Evolutionary conservation across 2,113 vertebrate species (phyloP).

Genomic region (Lagopus leucura): DNA sequence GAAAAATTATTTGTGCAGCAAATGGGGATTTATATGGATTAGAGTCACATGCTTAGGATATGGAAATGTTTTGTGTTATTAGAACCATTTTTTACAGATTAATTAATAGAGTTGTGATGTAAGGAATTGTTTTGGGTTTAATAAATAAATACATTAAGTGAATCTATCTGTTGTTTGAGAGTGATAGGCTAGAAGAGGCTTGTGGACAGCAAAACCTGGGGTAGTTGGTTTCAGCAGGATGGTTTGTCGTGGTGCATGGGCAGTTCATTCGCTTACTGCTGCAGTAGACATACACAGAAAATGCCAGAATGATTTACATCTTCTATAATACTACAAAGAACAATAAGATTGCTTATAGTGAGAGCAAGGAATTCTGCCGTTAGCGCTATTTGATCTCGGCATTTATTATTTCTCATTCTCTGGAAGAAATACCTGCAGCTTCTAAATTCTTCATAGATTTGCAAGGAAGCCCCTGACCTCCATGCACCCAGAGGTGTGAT

Average conservation of each 20-base stretch:
- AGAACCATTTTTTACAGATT: slow-evolving; percentile 20
- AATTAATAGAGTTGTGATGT: slow-evolving; percentile 22
- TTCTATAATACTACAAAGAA: neutral
- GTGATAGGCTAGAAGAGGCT: neutral
- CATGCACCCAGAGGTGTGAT: neutral
- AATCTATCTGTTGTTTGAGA: neutral
- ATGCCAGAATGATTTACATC: neutral
- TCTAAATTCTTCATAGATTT: neutral
- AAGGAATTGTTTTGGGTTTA: slow-evolving; percentile 19
- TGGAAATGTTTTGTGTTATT: slow-evolving; percentile 44
- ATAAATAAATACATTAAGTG: neutral
- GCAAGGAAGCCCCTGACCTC: neutral
- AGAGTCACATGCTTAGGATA: slow-evolving; percentile 15
- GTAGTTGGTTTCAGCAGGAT: neutral
- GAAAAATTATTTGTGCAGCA: slow-evolving; percentile 50
- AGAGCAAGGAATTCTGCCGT: neutral
- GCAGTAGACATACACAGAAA: neutral
- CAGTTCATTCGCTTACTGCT: neutral
- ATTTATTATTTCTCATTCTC: neutral
- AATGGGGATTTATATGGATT: slow-evolving; percentile 62
- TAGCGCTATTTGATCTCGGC: neutral
- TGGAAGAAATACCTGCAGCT: neutral
- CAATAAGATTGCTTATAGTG: neutral
- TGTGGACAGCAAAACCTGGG: neutral
- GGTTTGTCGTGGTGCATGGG: neutral